phyloP scores from a whole-genome alignment of 2,797 vertebrate species.

The Heteromormyrus szaboi region DNA sequence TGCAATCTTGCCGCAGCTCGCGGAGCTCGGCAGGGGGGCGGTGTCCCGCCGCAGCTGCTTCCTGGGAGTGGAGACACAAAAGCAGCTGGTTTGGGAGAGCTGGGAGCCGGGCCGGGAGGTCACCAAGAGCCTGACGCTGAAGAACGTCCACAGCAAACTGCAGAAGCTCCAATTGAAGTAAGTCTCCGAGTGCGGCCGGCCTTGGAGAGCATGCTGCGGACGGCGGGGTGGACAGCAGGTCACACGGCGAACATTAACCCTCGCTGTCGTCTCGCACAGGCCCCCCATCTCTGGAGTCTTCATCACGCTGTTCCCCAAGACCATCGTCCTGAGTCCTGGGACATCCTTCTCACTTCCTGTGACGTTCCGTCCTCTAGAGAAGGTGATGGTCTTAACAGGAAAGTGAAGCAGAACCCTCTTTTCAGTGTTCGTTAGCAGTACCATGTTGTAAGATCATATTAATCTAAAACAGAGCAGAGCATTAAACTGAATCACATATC shows the following conservation, averaged over 20 bases:
- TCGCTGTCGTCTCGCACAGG: slow-evolving; percentile 42
- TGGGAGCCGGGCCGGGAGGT: slow-evolving; percentile 73
- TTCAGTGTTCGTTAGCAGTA: neutral
- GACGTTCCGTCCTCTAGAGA: slow-evolving; percentile 72
- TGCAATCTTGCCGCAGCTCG: slow-evolving; percentile 21
- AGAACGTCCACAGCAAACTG: slow-evolving; percentile 69
- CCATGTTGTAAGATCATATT: neutral
- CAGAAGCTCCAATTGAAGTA: slow-evolving; percentile 81
- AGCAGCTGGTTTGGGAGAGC: slow-evolving; percentile 71
- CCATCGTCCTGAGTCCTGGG: slow-evolving; percentile 74
- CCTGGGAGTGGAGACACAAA: slow-evolving; percentile 71
- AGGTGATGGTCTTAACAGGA: slow-evolving; percentile 55
- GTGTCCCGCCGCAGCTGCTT: slow-evolving; percentile 49
- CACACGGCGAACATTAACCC: neutral
- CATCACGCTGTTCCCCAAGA: slow-evolving; percentile 62
- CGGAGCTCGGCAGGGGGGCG: slow-evolving; percentile 15
- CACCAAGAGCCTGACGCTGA: slow-evolving; percentile 72
- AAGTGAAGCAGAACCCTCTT: neutral
- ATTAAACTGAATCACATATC: neutral
- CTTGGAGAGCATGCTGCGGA: neutral
- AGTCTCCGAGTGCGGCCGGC: neutral
- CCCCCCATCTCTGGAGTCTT: slow-evolving; percentile 72
- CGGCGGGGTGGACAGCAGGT: neutral
- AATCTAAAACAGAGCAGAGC: neutral
- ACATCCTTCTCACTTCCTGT: slow-evolving; percentile 72